A percentile compares a stretch with the other conserved stretches of the same genome.
These are phyloP conservation scores for Dendronephthya gigantea DNA, from an alignment of 64 coral and sea anemone species.

Conservation along the genomic window DNA sequence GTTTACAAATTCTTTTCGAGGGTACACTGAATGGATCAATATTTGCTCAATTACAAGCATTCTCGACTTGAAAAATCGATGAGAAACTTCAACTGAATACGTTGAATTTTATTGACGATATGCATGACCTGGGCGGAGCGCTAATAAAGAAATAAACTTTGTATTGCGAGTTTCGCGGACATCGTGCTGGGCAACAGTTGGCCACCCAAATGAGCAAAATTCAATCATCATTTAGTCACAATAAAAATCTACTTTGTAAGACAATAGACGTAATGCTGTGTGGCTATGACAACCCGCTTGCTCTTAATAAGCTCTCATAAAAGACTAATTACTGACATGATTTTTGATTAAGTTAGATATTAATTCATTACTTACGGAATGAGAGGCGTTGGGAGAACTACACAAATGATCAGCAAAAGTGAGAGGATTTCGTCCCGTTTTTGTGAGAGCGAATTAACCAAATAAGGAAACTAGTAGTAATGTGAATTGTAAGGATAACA, in stretches of 20 bases:
- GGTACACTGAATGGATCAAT: too few species aligned
- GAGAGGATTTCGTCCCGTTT: not conserved
- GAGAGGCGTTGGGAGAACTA: not conserved
- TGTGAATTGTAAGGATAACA: not conserved
- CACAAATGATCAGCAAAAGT: not conserved
- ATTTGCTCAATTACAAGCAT: not conserved
- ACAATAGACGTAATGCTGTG: not conserved
- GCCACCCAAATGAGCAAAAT: not conserved
- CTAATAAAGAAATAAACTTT: not conserved
- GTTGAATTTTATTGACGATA: not conserved
- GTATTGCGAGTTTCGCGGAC: not conserved
- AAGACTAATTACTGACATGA: slow-evolving; percentile 4
- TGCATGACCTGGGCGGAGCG: not conserved
- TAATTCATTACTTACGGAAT: not conserved
- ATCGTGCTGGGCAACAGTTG: not conserved
- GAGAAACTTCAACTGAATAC: not conserved
- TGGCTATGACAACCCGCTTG: not conserved
- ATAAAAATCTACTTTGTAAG: slow-evolving; percentile 2
- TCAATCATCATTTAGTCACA: not conserved
- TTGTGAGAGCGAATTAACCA: not conserved
- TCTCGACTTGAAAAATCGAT: not conserved
- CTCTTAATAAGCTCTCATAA: slow-evolving; percentile 3
- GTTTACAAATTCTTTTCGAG: too few species aligned
- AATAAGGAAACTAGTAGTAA: not conserved
- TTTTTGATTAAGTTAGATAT: not conserved